Percentiles rank a stretch among this genome's conserved stretches.
Evolutionary conservation across 2,888 invertebrate species (phyloP).

Genomic region (Liposcelis brunnea): DNA sequence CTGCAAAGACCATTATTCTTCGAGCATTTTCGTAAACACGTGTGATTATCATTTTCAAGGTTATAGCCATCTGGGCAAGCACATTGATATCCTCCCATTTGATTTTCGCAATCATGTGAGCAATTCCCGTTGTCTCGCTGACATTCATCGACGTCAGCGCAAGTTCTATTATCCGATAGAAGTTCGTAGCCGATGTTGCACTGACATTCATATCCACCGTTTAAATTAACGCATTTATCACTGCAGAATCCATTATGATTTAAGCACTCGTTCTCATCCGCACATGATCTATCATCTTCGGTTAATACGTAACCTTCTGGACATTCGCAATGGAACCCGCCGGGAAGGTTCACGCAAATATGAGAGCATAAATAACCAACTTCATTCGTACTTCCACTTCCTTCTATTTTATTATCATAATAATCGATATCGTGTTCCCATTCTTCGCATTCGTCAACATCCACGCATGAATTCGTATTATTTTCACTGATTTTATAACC

Average conservation of each 20-base stretch:
- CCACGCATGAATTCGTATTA: too few species aligned
- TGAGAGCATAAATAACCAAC: conserved; percentile 19
- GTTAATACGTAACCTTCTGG: conserved; percentile 5
- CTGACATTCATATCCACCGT: conserved; percentile 15
- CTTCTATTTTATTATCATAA: neutral
- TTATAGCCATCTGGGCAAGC: conserved; percentile 12
- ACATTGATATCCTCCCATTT: neutral
- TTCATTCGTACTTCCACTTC: too few species aligned
- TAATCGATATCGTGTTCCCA: conserved; percentile 1
- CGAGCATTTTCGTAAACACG: conserved; percentile 16
- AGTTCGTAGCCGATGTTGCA: conserved; percentile 19
- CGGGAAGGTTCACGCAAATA: conserved; percentile 26
- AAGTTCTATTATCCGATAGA: conserved; percentile 16
- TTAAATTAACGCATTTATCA: conserved; percentile 6
- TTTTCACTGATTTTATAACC: conserved; percentile 18
- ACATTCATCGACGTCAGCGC: conserved; percentile 28
- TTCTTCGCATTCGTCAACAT: neutral
- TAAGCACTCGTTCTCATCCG: conserved; percentile 10
- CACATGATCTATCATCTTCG: conserved; percentile 1
- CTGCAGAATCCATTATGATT: conserved; percentile 1
- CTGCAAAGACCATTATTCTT: conserved; percentile 22
- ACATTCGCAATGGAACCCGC: conserved; percentile 22
- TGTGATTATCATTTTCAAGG: conserved; percentile 13
- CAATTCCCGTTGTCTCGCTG: conserved; percentile 21
- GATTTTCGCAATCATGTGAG: conserved; percentile 16